Evolutionary conservation across 2,797 vertebrate genomes (phyloP).

Genomic region (Philypnodon macrostomus): DNA sequence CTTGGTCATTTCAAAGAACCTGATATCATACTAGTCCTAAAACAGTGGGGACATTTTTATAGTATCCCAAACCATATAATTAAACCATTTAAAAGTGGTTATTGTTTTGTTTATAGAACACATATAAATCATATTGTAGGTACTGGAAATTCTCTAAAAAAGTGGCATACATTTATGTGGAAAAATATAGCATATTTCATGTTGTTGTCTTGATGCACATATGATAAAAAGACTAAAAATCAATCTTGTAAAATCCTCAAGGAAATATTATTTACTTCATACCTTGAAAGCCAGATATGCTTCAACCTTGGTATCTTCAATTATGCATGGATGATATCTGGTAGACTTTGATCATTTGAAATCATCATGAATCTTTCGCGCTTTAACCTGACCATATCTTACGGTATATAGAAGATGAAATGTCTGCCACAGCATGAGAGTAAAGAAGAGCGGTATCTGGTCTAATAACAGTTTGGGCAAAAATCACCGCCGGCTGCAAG

Average conservation of each 20-base stretch:
- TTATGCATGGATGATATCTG: constrained; percentile 1
- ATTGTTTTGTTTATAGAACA: too few relatives aligned
- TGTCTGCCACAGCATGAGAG: neutral
- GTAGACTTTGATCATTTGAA: neutral
- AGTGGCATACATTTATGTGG: neutral
- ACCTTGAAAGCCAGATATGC: neutral
- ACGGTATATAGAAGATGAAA: neutral
- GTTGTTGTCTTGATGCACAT: neutral
- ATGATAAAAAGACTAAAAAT: neutral
- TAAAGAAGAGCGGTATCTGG: constrained; percentile 7
- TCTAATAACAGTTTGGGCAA: constrained; percentile 20
- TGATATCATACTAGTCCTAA: too few relatives aligned
- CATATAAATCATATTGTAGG: too few relatives aligned
- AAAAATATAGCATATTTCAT: neutral
- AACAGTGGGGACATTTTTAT: too few relatives aligned
- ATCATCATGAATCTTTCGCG: neutral
- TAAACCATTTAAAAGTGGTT: too few relatives aligned
- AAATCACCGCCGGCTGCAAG: constrained; percentile 15
- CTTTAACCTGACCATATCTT: constrained; percentile 2
- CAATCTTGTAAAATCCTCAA: neutral
- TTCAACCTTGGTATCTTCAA: constrained; percentile 3
- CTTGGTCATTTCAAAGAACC: too few relatives aligned
- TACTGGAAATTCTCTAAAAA: too few relatives aligned
- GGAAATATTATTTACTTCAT: constrained; percentile 4
- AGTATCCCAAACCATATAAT: too few relatives aligned